phyloP scores from a whole-genome alignment of 2,113 vertebrate species.

The Anarhynchus alexandrinus region DNA sequence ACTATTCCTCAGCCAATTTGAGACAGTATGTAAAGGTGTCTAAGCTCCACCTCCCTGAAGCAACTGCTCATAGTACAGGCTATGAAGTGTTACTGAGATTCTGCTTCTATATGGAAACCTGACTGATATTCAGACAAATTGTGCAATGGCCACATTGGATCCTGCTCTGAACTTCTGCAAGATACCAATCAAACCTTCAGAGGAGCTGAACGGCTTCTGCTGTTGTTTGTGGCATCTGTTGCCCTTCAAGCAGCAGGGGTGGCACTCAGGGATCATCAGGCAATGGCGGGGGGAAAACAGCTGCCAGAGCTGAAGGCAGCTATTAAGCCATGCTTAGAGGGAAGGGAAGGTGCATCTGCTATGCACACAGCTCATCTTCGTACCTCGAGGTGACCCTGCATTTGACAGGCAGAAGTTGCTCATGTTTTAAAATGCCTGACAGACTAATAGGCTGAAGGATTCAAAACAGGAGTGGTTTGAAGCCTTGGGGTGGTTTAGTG shows the following conservation, averaged over 20 bases:
- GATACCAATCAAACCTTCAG: not conserved
- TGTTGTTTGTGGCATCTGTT: not conserved
- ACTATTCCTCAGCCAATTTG: not conserved
- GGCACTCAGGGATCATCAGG: not conserved
- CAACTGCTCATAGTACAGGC: not conserved
- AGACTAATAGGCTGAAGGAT: not conserved
- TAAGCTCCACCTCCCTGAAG: not conserved
- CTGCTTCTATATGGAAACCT: not conserved
- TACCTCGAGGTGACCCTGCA: not conserved
- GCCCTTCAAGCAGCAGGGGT: not conserved
- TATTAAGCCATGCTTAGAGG: not conserved
- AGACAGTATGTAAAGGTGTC: not conserved
- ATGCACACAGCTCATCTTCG: not conserved
- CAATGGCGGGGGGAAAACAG: not conserved
- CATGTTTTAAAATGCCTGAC: not conserved
- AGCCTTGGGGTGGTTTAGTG: slow-evolving; percentile 2
- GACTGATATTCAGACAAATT: not conserved
- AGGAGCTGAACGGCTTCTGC: not conserved
- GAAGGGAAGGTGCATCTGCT: not conserved
- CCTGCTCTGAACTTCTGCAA: not conserved
- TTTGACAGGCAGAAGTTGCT: not conserved
- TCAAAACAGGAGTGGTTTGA: not conserved
- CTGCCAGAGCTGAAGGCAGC: not conserved
- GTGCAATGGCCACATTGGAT: not conserved
- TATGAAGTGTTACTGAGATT: not conserved